phyloP scores from a whole-genome alignment of 2,888 invertebrate species.

The Seladonia tumulorum region DNA sequence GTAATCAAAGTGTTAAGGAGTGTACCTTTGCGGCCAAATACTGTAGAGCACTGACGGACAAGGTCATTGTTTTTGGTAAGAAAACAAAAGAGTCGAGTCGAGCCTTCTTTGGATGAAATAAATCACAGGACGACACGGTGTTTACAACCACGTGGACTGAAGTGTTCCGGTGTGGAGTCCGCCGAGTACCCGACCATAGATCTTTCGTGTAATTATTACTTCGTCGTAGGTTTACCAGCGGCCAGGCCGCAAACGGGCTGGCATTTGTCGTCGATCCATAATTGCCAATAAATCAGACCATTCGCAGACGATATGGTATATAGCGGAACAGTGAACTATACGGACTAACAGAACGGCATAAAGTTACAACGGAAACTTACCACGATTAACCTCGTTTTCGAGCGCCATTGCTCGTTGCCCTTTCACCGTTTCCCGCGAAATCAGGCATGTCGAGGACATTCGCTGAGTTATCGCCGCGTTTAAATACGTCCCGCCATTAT shows the following conservation, averaged over 20 bases:
- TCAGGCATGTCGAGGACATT: constrained; percentile 57
- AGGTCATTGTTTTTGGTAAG: no score
- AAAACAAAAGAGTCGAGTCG: no score
- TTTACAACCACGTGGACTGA: neutral
- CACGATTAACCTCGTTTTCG: constrained; percentile 55
- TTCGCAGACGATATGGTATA: constrained; percentile 55
- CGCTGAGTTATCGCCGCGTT: constrained; percentile 55
- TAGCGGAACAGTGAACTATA: constrained; percentile 49
- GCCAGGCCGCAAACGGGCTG: constrained; percentile 49
- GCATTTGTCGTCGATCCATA: constrained; percentile 62
- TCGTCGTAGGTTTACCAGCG: constrained; percentile 39
- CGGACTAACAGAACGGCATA: constrained; percentile 47
- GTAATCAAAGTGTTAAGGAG: no score
- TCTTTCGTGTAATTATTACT: constrained; percentile 56
- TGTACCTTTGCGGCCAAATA: no score
- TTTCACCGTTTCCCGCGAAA: constrained; percentile 55
- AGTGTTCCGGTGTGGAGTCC: neutral
- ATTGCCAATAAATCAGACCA: constrained; percentile 62
- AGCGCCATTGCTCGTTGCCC: constrained; percentile 54
- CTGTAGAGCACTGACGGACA: no score
- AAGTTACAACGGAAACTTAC: constrained; percentile 60
- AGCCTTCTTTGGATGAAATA: neutral
- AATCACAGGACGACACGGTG: neutral
- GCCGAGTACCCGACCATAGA: constrained; percentile 33
- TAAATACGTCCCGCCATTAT: constrained; percentile 46